These are phyloP conservation scores for Cryptocheilus praepositus DNA, from an alignment of 2,888 invertebrate genomes.

Conservation along the genomic window DNA sequence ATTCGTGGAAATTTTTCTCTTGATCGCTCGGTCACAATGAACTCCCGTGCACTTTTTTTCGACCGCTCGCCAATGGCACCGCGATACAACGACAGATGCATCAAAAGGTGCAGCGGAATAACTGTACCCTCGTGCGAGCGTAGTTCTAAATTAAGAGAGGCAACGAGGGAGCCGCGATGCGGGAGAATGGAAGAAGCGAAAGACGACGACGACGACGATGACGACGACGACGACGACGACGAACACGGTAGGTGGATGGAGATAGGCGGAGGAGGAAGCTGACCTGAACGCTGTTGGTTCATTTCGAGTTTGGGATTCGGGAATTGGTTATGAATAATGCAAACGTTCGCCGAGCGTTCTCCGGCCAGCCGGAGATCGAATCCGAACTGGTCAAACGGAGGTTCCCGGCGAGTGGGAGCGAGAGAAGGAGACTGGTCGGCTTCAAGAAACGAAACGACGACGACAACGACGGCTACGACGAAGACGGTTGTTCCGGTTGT, in stretches of 20 bases:
- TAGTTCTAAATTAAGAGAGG: constrained; percentile 21
- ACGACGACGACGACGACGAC: constrained; percentile 7
- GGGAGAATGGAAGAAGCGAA: constrained; percentile 22
- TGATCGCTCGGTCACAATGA: background rate
- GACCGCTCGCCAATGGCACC: background rate
- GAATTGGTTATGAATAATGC: constrained; percentile 74
- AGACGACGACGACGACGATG: constrained; percentile 21
- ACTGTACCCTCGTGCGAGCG: background rate
- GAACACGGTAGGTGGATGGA: constrained; percentile 27
- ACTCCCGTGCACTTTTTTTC: too few relatives aligned
- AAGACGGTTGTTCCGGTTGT: constrained; percentile 45
- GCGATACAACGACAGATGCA: background rate
- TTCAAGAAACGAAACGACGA: constrained; percentile 52
- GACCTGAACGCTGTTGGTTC: constrained; percentile 58
- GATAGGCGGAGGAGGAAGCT: constrained; percentile 38
- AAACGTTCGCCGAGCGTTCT: constrained; percentile 54
- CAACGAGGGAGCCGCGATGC: constrained; percentile 18
- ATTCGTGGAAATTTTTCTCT: background rate
- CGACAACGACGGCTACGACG: background rate
- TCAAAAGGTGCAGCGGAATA: background rate
- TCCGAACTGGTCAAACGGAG: constrained; percentile 60
- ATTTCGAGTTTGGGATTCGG: constrained; percentile 70
- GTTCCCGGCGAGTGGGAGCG: constrained; percentile 57
- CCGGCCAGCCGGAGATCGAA: constrained; percentile 58
- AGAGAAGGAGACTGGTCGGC: constrained; percentile 29